Base-by-base conservation (phyloP, 35 echinoderm and acorn worm species). In the Lytechinus pictus region DNA sequence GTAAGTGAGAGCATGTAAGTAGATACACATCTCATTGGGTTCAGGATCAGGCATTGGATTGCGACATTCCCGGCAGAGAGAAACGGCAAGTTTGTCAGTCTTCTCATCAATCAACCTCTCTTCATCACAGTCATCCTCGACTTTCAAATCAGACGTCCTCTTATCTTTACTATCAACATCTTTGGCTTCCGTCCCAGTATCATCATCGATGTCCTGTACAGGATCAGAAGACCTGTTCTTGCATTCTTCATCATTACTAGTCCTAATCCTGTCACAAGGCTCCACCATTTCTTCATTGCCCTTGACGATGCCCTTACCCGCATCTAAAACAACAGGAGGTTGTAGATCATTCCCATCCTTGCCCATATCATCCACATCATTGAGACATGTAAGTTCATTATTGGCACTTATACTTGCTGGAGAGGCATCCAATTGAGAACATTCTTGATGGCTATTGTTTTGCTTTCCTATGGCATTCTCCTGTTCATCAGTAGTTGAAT, bases 1-100 rank as follows among this genome's bases (percentile, higher is more conserved):
- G 79, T 99, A 99, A 27, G 95, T 92, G 16, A 99, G 87, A 66
- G 98, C 98, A 98, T 99, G 98, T 3, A 99, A 87, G 86, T 97
- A 98, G 53, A 99, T 96, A 54, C 88, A 94, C 98, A 99, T 97
- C 72, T 97, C 97, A 27, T 97, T 57, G 8, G 97, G 97, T 57
- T 94, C 94, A 52, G 98, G 98, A 56, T 99, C 98, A 55, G 94
- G 95, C 51, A 98, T 88, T 7, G 86, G 94, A 13, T 95, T 21
- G 27, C 86, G 86, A 92, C 98, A 99, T 79, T 99, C 98, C 87
- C 96, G 54, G 52, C 98, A 99, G 10, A 99, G 88, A 44, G 79
- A 86, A 94, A 86, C 66, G 1, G 95, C 97, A 10, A 99, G 95
- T 54, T 95, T 61, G 54, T 97, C 89, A 0, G 86, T 27, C 11